Conservation (phyloP, 2,797 vertebrate genomes). For the Epinephelus coioides region DNA sequence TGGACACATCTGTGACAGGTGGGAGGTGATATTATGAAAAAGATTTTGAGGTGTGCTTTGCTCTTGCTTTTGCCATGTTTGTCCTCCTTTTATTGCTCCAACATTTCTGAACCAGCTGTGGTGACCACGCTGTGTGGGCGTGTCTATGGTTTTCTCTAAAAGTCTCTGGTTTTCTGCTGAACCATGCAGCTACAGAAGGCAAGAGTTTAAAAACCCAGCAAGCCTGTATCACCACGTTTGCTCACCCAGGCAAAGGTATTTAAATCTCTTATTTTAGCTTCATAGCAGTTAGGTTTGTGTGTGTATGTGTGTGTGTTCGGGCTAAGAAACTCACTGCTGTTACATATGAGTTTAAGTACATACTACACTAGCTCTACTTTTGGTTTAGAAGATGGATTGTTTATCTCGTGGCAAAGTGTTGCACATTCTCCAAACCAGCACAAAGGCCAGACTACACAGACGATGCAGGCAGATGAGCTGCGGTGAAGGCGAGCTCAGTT, state of each 20-base stretch:
- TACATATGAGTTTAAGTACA: neutral
- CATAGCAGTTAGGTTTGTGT: neutral
- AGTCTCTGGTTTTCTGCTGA: conserved; percentile 23
- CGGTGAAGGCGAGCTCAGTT: neutral
- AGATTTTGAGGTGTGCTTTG: neutral
- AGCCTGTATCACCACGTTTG: neutral
- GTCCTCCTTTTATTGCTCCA: conserved; percentile 2
- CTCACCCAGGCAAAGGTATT: conserved; percentile 41
- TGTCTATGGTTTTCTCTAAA: conserved; percentile 32
- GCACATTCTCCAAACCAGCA: conserved; percentile 4
- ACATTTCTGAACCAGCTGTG: conserved; percentile 34
- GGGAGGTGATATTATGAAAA: neutral
- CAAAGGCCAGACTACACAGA: conserved; percentile 26
- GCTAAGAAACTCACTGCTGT: too few relatives aligned
- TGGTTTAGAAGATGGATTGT: conserved; percentile 9
- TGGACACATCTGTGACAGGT: neutral
- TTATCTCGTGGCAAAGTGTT: conserved; percentile 21
- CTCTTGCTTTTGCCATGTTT: neutral
- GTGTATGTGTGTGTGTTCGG: neutral
- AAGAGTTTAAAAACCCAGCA: conserved; percentile 18
- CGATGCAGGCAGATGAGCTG: conserved; percentile 14
- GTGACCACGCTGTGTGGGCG: conserved; percentile 34
- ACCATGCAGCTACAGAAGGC: conserved; percentile 1
- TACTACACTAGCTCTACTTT: neutral
- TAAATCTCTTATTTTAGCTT: conserved; percentile 28